Base-by-base conservation (phyloP, 2,113 vertebrate species). In the Cyphomyrus plagiostoma region DNA sequence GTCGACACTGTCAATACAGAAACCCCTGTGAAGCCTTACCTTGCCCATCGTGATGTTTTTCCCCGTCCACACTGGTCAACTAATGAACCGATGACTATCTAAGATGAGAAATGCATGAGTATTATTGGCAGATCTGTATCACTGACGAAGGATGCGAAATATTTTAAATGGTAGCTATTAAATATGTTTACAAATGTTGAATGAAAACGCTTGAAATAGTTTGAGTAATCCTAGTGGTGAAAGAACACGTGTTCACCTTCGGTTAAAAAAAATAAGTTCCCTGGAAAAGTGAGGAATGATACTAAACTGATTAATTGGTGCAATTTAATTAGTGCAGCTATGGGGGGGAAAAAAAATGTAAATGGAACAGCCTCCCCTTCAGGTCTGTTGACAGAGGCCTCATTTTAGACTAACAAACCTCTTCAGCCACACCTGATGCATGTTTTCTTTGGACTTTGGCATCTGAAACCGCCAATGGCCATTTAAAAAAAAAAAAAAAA, bases 1-100 rank as follows among this genome's bases (percentile, higher is more conserved):
- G 90, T 42, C 90, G 88, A 92, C 90, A 89, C 89, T 91, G 91
- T 90, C 87, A 94, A 93, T 48, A 89, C 91, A 80, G 92, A 89
- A 52, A 88, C 90, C n/a, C 70, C 89, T 56, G 80, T 66, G 83
- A 88, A 26, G 77, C 91, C 86, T 91, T 91, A 92, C 58, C 88
- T 91, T 0, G 83, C 74, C 39, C 77, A 91, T 35, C 90, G 89
- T 74, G 89, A 45, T 52, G 89, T 86, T 30, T 93, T 88, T 92
- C 85, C 91, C 85, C n/a, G n/a, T 70, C 62, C 30, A 89, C 88
- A 80, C n/a, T 93, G 92, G 92, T 90, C 87, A 50, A 89, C 88
- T 26, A 92, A 13, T 52, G 90, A 85, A 56, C 91, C 92, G 10
- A 30, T 70, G n/a, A 70, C 62, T 13, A 70, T 56, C 83, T 91